phyloP scores from a whole-genome alignment of 2,888 invertebrate species.

The Chrysodeixis includens region DNA sequence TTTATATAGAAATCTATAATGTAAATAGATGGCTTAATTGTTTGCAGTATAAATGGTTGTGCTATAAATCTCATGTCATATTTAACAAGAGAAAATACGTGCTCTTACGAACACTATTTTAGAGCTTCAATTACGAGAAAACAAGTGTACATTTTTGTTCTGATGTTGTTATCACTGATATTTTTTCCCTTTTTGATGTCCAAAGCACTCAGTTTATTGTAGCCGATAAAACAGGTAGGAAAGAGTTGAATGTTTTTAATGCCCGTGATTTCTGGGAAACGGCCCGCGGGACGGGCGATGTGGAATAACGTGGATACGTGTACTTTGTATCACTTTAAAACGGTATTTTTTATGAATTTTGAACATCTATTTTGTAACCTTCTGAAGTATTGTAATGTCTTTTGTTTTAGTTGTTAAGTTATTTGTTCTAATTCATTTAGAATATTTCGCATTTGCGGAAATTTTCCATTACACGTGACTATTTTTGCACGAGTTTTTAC shows the following conservation, averaged over 20 bases:
- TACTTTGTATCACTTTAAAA: slow-evolving; percentile 50
- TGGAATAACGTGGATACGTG: slow-evolving; percentile 47
- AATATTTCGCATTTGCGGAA: no score
- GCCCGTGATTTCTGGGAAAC: slow-evolving; percentile 63
- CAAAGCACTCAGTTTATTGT: background rate
- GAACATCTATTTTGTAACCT: slow-evolving; percentile 43
- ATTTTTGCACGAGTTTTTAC: background rate
- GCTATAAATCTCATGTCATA: no score
- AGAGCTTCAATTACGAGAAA: background rate
- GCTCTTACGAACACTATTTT: background rate
- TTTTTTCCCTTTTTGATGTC: background rate
- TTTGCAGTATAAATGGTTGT: no score
- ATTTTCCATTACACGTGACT: no score
- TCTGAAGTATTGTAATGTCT: slow-evolving; percentile 24
- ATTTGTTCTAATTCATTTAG: no score
- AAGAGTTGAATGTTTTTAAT: slow-evolving; percentile 61
- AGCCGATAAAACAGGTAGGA: background rate
- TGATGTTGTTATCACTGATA: background rate
- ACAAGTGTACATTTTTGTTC: background rate
- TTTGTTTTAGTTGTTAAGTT: background rate
- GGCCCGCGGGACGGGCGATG: slow-evolving; percentile 54
- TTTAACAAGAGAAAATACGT: no score
- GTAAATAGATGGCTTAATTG: no score
- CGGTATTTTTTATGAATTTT: slow-evolving; percentile 46
- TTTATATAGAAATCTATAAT: no score